Evolutionary conservation across 2,797 vertebrate genomes (phyloP).

Genomic region (Micropoecilia bifurca): DNA sequence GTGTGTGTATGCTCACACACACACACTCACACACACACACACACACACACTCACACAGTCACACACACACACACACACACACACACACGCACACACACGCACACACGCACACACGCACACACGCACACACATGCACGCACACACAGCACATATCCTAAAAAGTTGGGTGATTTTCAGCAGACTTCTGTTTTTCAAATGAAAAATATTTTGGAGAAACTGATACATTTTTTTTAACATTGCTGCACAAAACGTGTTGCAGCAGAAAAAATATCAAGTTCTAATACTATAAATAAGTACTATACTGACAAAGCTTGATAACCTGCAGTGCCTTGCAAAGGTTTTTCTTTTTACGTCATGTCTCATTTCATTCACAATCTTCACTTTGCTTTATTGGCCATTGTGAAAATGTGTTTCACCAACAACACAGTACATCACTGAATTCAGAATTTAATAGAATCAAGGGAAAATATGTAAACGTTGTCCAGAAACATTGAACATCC

Average conservation of each 20-base stretch:
- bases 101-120: background rate
- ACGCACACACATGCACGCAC: background rate
- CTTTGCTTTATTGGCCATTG: background rate
- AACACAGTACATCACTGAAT: background rate
- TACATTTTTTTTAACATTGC: background rate
- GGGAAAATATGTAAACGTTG: background rate
- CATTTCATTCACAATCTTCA: background rate
- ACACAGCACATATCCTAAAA: background rate
- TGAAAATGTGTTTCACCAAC: background rate
- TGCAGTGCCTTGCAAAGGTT: background rate
- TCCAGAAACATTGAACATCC: background rate
- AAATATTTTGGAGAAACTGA: background rate
- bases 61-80: background rate
- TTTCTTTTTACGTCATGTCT: background rate
- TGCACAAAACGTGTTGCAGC: background rate
- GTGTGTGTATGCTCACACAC: constrained; percentile 15
- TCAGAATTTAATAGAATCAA: background rate
- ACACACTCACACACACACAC: background rate
- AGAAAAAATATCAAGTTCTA: background rate
- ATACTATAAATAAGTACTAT: background rate
- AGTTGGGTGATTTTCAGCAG: background rate
- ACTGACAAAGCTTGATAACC: background rate
- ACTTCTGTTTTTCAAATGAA: background rate
- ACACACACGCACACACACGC: background rate
- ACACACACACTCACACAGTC: background rate